A percentile compares a stretch with the other conserved stretches of the same genome.
Conservation (phyloP, 2,113 vertebrate genomes). For the Symphodus melops region DNA sequence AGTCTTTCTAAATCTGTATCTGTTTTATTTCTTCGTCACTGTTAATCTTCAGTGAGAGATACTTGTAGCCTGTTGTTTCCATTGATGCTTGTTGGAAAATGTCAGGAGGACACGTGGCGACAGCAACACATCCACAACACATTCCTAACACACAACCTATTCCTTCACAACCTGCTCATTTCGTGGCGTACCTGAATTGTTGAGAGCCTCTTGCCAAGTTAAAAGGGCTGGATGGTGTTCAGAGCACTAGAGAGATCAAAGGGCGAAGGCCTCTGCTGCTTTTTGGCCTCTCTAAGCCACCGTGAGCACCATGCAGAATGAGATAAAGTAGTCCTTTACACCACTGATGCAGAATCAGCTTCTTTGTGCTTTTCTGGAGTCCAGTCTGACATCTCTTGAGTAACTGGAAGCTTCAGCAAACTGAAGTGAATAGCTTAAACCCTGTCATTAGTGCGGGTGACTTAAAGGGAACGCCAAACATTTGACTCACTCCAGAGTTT, state of each 20-base stretch:
- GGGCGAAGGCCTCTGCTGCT: background rate
- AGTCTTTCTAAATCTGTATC: too few species aligned
- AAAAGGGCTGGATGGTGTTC: background rate
- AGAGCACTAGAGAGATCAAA: constrained; percentile 2
- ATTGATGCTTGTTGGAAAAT: background rate
- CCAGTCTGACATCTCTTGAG: background rate
- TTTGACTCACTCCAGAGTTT: too few species aligned
- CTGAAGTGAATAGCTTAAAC: background rate
- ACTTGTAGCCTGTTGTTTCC: background rate
- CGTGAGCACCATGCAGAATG: background rate
- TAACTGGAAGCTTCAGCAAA: background rate
- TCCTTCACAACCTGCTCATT: background rate
- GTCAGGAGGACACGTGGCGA: constrained; percentile 6
- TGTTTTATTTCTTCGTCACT: too few species aligned
- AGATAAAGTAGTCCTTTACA: background rate
- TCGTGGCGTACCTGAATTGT: constrained; percentile 3
- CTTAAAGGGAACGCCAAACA: too few species aligned
- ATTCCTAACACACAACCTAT: background rate
- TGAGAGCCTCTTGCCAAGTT: background rate
- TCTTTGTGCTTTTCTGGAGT: background rate
- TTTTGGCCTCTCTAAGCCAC: background rate
- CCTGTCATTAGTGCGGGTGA: background rate
- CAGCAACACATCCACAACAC: background rate
- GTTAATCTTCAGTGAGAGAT: too few species aligned
- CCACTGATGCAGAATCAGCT: background rate